Conservation (phyloP, 2,888 invertebrate species). For the Tanypteryx hageni region DNA sequence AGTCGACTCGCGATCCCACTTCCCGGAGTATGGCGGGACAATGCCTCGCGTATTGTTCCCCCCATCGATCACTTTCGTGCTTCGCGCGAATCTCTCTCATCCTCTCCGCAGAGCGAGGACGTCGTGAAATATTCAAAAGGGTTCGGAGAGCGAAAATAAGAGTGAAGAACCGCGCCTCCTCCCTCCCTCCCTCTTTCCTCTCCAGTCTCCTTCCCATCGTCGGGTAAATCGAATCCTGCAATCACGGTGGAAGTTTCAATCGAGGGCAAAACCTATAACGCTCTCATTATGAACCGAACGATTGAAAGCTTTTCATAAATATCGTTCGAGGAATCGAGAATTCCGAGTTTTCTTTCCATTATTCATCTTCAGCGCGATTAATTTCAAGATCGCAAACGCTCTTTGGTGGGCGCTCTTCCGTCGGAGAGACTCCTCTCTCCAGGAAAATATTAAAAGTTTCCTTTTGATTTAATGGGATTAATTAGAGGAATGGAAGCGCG, state of each 20-base stretch:
- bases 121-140: not conserved
- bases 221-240: too few relatives aligned
- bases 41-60: not conserved
- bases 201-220: too few relatives aligned
- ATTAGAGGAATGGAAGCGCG: too few relatives aligned
- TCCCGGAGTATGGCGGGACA: not conserved
- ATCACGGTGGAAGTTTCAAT: too few relatives aligned
- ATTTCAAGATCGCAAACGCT: not conserved
- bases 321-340: constrained; percentile 2
- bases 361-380: not conserved
- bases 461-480: too few relatives aligned
- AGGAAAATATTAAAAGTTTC: too few relatives aligned
- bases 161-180: not conserved
- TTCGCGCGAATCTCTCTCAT: not conserved
- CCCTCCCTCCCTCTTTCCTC: not conserved
- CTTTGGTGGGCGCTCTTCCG: too few relatives aligned
- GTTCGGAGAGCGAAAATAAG: constrained; percentile 4
- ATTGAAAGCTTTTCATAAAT: constrained; percentile 13
- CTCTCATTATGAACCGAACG: constrained; percentile 1
- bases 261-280: not conserved
- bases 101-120: not conserved
- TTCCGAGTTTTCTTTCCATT: constrained; percentile 11
- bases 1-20: not conserved
- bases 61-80: not conserved
- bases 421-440: too few relatives aligned